A percentile compares a stretch with the other conserved stretches of the same genome.
These are phyloP conservation scores for Pharmacophagus antenor DNA, from an alignment of 2,888 invertebrate genomes.

Conservation along the genomic window DNA sequence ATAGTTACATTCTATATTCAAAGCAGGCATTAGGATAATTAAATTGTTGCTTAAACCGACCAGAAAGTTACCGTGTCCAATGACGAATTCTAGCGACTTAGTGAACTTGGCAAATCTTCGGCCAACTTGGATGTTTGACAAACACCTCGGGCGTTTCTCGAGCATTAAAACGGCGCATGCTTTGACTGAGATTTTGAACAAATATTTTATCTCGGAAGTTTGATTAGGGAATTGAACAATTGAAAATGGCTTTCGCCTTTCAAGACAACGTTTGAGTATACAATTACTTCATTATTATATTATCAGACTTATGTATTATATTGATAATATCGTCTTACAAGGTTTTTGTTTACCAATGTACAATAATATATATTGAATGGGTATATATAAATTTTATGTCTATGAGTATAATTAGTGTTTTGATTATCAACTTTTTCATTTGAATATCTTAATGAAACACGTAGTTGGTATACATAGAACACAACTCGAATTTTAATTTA, in stretches of 20 bases:
- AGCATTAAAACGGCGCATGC: slow-evolving; percentile 24
- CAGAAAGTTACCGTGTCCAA: slow-evolving; percentile 37
- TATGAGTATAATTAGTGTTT: too few relatives aligned
- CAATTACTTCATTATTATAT: slow-evolving; percentile 16
- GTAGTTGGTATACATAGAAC: neutral
- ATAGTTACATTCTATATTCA: slow-evolving; percentile 31
- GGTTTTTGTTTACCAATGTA: neutral
- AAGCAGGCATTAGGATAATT: slow-evolving; percentile 33
- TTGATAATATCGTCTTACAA: neutral
- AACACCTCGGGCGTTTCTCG: slow-evolving; percentile 33
- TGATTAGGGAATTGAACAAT: slow-evolving; percentile 27
- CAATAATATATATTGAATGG: too few relatives aligned
- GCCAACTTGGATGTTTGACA: slow-evolving; percentile 37
- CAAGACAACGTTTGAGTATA: slow-evolving; percentile 10
- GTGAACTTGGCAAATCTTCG: slow-evolving; percentile 36
- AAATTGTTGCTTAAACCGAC: slow-evolving; percentile 36
- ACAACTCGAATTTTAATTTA: neutral
- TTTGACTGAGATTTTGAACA: slow-evolving; percentile 25
- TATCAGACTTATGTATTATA: neutral
- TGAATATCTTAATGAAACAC: neutral
- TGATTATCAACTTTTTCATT: neutral
- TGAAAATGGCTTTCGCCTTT: slow-evolving; percentile 9
- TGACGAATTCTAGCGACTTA: slow-evolving; percentile 35
- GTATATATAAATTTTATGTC: too few relatives aligned
- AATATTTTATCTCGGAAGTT: slow-evolving; percentile 29